A percentile compares a stretch with the other conserved stretches of the same genome.
Evolutionary conservation across 2,888 invertebrate genomes (phyloP).

Genomic region (Drosophila birchii): DNA sequence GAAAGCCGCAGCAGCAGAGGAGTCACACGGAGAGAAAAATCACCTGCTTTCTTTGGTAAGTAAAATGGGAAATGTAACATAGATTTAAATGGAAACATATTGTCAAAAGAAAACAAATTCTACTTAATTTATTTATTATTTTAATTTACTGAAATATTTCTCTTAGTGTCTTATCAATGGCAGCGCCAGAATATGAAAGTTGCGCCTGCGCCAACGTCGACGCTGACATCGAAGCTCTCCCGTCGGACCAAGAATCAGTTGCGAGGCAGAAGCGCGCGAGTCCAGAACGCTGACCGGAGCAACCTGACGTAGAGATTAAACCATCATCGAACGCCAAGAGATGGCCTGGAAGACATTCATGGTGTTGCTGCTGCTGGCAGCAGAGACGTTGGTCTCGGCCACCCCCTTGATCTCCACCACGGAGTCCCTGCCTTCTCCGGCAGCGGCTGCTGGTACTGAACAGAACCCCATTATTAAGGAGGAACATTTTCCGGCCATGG

Average conservation of each 20-base stretch:
- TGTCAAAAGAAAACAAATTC: neutral
- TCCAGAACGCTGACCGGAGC: constrained; percentile 66
- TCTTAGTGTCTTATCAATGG: constrained; percentile 18
- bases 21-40: constrained; percentile 4
- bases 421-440: constrained; percentile 1
- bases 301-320: neutral
- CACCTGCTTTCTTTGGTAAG: neutral
- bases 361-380: constrained; percentile 36
- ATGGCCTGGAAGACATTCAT: constrained; percentile 62
- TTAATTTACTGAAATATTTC: neutral
- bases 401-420: constrained; percentile 24
- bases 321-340: constrained; percentile 1
- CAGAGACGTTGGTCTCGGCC: constrained; percentile 25
- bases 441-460: neutral
- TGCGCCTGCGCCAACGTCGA: constrained; percentile 64
- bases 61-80: neutral
- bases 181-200: constrained; percentile 73
- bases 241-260: constrained; percentile 63
- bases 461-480: constrained; percentile 37
- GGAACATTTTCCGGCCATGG: constrained; percentile 56
- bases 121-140: neutral
- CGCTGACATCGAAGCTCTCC: constrained; percentile 51
- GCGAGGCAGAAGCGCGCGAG: constrained; percentile 71
- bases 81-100: neutral
- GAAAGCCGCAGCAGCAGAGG: constrained; percentile 54